phyloP scores from a whole-genome alignment of 2,888 invertebrate species.

The Campoletis raptor region DNA sequence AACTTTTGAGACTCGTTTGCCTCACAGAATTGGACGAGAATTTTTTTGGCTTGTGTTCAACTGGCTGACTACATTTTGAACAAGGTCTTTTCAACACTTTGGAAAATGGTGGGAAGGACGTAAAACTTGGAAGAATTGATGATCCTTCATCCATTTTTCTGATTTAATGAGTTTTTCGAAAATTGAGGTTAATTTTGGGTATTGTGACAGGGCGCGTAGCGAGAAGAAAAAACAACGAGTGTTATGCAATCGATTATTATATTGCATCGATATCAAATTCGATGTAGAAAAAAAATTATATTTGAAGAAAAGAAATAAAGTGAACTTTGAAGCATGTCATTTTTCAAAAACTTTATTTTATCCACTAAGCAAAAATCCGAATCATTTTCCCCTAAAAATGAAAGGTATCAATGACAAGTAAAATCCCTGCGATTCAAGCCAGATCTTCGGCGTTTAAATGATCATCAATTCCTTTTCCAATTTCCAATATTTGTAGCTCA shows the following conservation, averaged over 20 bases:
- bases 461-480: not conserved
- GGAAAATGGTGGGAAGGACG: not conserved
- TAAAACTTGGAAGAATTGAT: not conserved
- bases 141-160: conserved; percentile 37
- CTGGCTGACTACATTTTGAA: conserved; percentile 11
- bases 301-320: not conserved
- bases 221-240: not conserved
- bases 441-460: not conserved
- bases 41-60: not conserved
- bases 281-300: not conserved
- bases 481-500: not conserved
- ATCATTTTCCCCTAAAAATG: not conserved
- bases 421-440: not conserved
- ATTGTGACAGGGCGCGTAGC: not conserved
- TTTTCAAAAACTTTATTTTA: not conserved
- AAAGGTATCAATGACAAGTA: no score
- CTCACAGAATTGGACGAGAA: not conserved
- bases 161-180: not conserved
- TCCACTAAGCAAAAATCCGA: not conserved
- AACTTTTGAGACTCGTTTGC: not conserved
- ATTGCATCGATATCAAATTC: not conserved
- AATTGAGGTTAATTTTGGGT: conserved; percentile 31
- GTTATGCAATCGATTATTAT: not conserved
- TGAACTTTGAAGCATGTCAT: not conserved
- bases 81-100: conserved; percentile 1